Evolutionary conservation across 1,140 invertebrate species (phyloP).

Genomic region (Laodelphax striatellus): DNA sequence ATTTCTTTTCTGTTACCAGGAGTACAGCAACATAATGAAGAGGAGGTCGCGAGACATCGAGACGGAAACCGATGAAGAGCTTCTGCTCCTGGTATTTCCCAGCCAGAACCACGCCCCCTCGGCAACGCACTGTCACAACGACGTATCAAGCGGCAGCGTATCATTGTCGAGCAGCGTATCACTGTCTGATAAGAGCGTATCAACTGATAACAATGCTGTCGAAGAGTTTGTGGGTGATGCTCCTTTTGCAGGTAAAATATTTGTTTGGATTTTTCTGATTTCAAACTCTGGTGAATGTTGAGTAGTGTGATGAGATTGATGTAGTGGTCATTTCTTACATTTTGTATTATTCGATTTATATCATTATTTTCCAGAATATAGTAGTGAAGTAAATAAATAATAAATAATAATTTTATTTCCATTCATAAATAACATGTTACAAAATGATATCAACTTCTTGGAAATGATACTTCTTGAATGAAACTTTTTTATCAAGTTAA

Average conservation of each 20-base stretch:
- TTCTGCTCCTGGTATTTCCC: slow-evolving; percentile 44
- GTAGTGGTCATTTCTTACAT: too few relatives aligned
- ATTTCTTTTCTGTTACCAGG: slow-evolving; percentile 34
- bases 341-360: too few relatives aligned
- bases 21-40: slow-evolving; percentile 45
- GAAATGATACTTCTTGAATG: too few relatives aligned
- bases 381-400: too few relatives aligned
- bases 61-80: slow-evolving; percentile 54
- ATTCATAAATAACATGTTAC: too few relatives aligned
- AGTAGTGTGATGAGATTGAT: too few relatives aligned
- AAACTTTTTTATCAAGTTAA: too few relatives aligned
- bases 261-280: slow-evolving; percentile 5
- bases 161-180: slow-evolving; percentile 52
- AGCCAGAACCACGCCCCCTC: slow-evolving; percentile 29
- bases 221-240: slow-evolving; percentile 76
- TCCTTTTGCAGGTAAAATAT: slow-evolving; percentile 79
- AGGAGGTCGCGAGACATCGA: slow-evolving; percentile 66
- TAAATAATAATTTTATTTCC: too few relatives aligned
- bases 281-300: neutral
- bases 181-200: slow-evolving; percentile 61
- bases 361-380: too few relatives aligned
- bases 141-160: slow-evolving; percentile 29
- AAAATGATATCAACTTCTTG: too few relatives aligned
- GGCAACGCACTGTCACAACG: neutral
- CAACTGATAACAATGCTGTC: slow-evolving; percentile 69